Conservation (phyloP, 2,888 invertebrate species). For the Acanthoscelides obtectus region DNA sequence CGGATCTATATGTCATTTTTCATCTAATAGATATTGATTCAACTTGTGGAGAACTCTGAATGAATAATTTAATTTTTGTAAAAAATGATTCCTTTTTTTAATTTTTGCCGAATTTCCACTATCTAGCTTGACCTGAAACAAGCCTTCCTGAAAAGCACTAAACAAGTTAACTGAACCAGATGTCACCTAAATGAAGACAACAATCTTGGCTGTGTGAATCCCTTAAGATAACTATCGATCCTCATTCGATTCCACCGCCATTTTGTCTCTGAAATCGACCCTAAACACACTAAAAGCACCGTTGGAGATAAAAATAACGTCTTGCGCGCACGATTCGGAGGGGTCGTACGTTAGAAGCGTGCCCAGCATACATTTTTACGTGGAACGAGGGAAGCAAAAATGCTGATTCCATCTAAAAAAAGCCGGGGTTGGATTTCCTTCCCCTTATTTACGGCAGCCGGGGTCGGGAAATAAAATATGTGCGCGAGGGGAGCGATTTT, state of each 20-base stretch:
- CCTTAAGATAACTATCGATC: not conserved
- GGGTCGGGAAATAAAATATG: not conserved
- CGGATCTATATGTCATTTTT: no score
- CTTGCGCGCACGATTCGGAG: not conserved
- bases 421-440: conserved; percentile 1
- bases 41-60: no score
- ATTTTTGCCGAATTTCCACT: no score
- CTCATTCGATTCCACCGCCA: not conserved
- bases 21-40: no score
- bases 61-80: no score
- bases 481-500: not conserved
- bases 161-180: no score
- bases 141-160: no score
- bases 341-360: conserved; percentile 14
- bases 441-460: not conserved
- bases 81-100: no score
- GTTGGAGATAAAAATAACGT: not conserved
- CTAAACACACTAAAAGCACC: not conserved
- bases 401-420: conserved; percentile 25
- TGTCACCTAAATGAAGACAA: no score
- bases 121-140: no score
- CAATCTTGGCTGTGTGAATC: no score
- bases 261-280: not conserved
- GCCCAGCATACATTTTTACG: conserved; percentile 19
- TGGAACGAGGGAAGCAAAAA: conserved; percentile 20